Percentiles rank a stretch among this genome's conserved stretches.
phyloP scores from a whole-genome alignment of 2,797 vertebrate species.

The Enteromius thamalakanensis region DNA sequence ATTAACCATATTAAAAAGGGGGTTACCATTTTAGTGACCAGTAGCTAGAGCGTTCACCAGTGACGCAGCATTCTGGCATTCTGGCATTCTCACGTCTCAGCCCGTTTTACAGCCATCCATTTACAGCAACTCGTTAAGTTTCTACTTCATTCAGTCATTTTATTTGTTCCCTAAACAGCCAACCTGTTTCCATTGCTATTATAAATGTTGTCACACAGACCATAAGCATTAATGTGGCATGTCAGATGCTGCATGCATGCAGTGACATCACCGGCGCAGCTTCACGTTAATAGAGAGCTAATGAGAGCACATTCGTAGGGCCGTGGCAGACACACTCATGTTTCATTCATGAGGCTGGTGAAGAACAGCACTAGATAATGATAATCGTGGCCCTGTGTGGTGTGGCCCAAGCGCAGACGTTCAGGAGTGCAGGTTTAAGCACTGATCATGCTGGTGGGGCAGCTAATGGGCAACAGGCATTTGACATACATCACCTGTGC shows the following conservation, averaged over 20 bases:
- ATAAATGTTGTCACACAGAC: conserved; percentile 20
- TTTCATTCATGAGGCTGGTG: conserved; percentile 43
- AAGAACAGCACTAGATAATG: conserved; percentile 36
- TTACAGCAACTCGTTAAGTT: neutral
- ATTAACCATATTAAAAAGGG: neutral
- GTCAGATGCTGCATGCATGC: conserved; percentile 27
- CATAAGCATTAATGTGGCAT: conserved; percentile 41
- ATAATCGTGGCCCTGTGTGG: conserved; percentile 43
- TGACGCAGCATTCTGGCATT: neutral
- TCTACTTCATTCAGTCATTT: conserved; percentile 12
- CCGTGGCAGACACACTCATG: conserved; percentile 25
- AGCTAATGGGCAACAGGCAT: conserved; percentile 25
- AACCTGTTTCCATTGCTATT: neutral
- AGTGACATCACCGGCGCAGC: conserved; percentile 37
- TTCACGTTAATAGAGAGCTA: conserved; percentile 50
- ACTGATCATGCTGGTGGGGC: neutral
- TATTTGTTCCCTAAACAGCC: neutral
- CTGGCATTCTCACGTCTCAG: neutral
- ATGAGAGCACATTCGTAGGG: conserved; percentile 49
- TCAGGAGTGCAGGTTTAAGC: conserved; percentile 11
- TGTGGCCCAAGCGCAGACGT: neutral
- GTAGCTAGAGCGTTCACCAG: neutral
- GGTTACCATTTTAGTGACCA: neutral
- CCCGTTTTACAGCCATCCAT: neutral
- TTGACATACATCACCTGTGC: conserved; percentile 18